A percentile compares a stretch with the other conserved stretches of the same genome.
Evolutionary conservation across 1,140 invertebrate genomes (phyloP).

Genomic region (Cepaea nemoralis): DNA sequence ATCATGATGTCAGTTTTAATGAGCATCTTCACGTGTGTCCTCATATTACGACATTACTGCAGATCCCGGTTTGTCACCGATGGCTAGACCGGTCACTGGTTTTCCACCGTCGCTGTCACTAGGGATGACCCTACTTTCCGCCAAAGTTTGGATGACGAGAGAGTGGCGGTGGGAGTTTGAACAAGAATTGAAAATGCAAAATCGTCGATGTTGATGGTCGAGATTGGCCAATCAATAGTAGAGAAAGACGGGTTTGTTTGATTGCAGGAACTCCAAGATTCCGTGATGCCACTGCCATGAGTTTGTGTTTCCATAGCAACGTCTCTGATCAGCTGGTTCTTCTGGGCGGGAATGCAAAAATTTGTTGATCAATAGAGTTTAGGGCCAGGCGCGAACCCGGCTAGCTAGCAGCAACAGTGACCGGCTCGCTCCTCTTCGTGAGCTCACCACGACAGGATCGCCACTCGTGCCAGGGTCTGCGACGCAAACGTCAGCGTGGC

Average conservation of each 20-base stretch:
- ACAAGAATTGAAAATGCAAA: background rate
- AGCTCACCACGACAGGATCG: background rate
- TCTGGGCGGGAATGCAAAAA: constrained; percentile 38
- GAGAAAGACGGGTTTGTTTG: constrained; percentile 1
- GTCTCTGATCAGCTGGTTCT: constrained; percentile 34
- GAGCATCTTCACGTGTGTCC: too few relatives aligned
- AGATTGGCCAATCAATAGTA: constrained; percentile 28
- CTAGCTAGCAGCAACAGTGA: background rate
- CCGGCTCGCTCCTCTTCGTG: background rate
- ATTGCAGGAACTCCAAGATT: constrained; percentile 3
- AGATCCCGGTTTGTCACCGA: too few relatives aligned
- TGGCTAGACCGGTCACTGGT: background rate
- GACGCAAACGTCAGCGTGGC: background rate
- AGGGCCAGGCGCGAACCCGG: constrained; percentile 4
- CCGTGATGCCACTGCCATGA: constrained; percentile 2
- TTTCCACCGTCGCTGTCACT: constrained; percentile 6
- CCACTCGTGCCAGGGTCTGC: background rate
- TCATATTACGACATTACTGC: too few relatives aligned
- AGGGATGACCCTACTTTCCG: background rate
- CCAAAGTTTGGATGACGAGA: background rate
- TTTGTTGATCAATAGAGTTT: constrained; percentile 32
- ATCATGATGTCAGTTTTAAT: too few relatives aligned
- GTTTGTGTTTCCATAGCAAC: constrained; percentile 33
- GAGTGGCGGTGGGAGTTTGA: background rate
- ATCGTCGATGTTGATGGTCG: background rate